Evolutionary conservation across 1,140 invertebrate species (phyloP), one percentile per base, ranked within the genome.

Genomic region (Dendrolimus kikuchii): DNA sequence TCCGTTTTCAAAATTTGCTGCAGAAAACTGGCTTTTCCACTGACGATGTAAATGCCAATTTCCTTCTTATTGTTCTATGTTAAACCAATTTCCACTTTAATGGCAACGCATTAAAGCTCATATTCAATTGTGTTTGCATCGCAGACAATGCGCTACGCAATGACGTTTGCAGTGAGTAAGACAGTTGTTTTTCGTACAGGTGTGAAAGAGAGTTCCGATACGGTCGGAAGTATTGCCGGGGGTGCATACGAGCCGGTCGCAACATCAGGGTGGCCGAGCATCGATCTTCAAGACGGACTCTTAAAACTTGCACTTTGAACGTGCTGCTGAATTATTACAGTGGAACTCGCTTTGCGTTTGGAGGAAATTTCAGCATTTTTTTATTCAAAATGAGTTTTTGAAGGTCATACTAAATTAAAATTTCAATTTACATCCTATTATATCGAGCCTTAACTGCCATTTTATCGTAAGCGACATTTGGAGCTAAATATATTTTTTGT

Each of bases 81-180:
- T 39, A 55, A 57, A 59, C 51, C 52, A 38, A 74, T 70, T 67
- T 63, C 59, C 59, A 71, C 64, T 71, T 63, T 75, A 71, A 45
- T 23, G 5, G 5, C 0, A 50, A 41, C 54, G 37, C 40, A 7
- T 66, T 60, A 65, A 49, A 51, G 53, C 64, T 66, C 49, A 73
- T 67, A 58, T 70, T 66, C 51, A 45, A 56, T 65, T 62, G 42
- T 23, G 38, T 7, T 10, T 38, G 8, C 38, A 40, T 59, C 8
- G 63, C 72, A 82, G 82, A 83, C 82, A 86, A 83, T 83, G 80
- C 81, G 81, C 80, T 76, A 81, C 78, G 78, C 79, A 79, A 81
- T 86, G 82, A 83, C 82, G 82, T 83, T 86, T 83, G 70, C 62
- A 78, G 50, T 47, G 57, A 71, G 60, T 66, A 62, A 53, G 71